Base-by-base conservation (phyloP, 1,140 invertebrate genomes). In the Musca vetustissima region DNA sequence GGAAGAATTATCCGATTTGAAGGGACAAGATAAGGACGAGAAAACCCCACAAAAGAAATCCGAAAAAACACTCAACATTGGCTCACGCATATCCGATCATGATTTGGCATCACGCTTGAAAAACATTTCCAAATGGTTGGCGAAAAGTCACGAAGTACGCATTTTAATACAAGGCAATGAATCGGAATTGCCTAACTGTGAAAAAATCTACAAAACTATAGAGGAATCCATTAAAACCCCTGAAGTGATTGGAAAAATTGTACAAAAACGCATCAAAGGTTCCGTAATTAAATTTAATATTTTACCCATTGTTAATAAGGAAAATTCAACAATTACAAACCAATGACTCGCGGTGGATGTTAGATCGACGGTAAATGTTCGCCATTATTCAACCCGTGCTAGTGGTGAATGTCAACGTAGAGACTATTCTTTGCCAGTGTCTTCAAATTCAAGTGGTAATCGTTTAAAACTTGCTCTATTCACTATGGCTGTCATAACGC, bases 61-160 rank as follows among this genome's bases (percentile, higher is more conserved):
- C 0, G 84, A 87, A 67, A 90, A 90, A 78, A 72, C 89, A 0
- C 68, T 90, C 3, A 85, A 85, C 1, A 74, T 91, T 24, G 87
- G 87, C 13, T 79, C 84, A 1, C 86, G 85, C 71, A 91, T 91
- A 64, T 83, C 78, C 3, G 83, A 89, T 22, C 85, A 91, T 81
- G 90, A 91, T 81, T 83, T 91, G 53, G 81, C 84, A 71, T 85
- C 84, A 13, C 84, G 86, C 64, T 72, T 88, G 0, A 90, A 85
- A 68, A 90, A 89, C 74, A 85, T 90, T 25, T 67, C 75, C n/a
- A 90, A 88, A 76, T 85, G 89, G 77, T 73, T 91, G 17, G 77
- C 79, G 2, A 91, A 91, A 72, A 83, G 80, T 0, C 85, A 88
- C 80, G 85, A 88, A 76, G 85, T 91, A 17, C 84, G 85, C 74